Conservation (phyloP, 2,113 vertebrate species). For the Picathartes gymnocephalus region DNA sequence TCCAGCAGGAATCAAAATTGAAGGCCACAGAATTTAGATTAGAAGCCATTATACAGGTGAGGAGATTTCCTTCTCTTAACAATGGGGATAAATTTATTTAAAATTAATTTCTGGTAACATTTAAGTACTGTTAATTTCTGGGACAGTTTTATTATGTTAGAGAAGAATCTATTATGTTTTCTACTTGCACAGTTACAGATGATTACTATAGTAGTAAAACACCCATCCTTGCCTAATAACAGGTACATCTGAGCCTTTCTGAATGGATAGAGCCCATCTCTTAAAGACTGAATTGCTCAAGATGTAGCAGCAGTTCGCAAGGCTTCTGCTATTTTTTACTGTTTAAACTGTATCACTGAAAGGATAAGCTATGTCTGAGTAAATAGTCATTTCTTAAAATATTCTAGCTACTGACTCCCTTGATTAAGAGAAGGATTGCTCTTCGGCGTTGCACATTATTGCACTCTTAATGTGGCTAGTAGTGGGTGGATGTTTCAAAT, state of each 20-base stretch:
- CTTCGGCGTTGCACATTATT: neutral
- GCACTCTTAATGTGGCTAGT: neutral
- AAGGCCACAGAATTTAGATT: neutral
- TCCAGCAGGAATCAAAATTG: neutral
- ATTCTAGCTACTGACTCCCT: neutral
- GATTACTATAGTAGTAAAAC: neutral
- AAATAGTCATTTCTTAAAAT: neutral
- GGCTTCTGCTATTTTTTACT: neutral
- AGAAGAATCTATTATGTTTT: neutral
- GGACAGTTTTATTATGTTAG: neutral
- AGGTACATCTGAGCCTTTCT: neutral
- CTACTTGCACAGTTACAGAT: neutral
- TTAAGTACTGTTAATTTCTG: neutral
- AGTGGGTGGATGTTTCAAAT: conserved; percentile 14
- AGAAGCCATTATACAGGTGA: neutral
- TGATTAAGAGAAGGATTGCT: neutral
- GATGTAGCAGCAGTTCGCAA: neutral
- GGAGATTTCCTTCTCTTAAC: neutral
- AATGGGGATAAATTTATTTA: neutral
- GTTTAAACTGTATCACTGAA: neutral
- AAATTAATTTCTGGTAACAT: neutral
- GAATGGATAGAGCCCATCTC: neutral
- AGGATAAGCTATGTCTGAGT: neutral
- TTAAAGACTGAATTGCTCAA: neutral
- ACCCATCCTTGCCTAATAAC: neutral